A percentile compares a stretch with the other conserved stretches of the same genome.
These are phyloP conservation scores for Pachyseris speciosa DNA, from an alignment of 64 coral and sea anemone species.

Conservation along the genomic window DNA sequence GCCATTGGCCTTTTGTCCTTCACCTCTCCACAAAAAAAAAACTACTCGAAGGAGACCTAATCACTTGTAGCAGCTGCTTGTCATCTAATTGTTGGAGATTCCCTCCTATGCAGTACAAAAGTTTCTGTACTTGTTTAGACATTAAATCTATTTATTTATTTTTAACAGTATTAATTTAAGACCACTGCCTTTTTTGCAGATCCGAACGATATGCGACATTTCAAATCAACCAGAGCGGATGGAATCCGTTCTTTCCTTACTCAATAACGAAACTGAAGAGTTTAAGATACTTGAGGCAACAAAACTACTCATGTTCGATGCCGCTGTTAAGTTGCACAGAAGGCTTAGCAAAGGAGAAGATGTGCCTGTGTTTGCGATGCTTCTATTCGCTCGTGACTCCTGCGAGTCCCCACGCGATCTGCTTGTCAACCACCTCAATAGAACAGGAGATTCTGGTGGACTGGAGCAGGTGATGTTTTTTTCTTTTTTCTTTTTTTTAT, in stretches of 20 bases:
- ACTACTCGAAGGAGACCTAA: too few species aligned
- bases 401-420: constrained; percentile 55
- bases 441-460: constrained; percentile 88
- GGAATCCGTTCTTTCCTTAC: constrained; percentile 35
- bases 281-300: constrained; percentile 85
- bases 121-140: too few species aligned
- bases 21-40: too few species aligned
- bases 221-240: neutral
- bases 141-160: neutral
- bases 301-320: constrained; percentile 81
- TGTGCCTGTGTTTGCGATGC: constrained; percentile 79
- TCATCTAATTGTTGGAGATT: too few species aligned
- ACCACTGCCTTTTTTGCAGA: neutral
- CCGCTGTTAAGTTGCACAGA: constrained; percentile 60
- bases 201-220: neutral
- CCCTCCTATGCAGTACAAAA: too few species aligned
- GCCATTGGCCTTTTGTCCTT: too few species aligned
- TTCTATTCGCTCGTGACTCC: constrained; percentile 88
- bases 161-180: too few species aligned
- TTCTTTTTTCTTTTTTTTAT: too few species aligned
- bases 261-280: constrained; percentile 73
- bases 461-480: constrained; percentile 76
- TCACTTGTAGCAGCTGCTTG: too few species aligned
- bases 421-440: constrained; percentile 77
- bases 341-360: constrained; percentile 44